Evolutionary conservation across 2,888 invertebrate genomes (phyloP).

Genomic region (Meta bourneti): DNA sequence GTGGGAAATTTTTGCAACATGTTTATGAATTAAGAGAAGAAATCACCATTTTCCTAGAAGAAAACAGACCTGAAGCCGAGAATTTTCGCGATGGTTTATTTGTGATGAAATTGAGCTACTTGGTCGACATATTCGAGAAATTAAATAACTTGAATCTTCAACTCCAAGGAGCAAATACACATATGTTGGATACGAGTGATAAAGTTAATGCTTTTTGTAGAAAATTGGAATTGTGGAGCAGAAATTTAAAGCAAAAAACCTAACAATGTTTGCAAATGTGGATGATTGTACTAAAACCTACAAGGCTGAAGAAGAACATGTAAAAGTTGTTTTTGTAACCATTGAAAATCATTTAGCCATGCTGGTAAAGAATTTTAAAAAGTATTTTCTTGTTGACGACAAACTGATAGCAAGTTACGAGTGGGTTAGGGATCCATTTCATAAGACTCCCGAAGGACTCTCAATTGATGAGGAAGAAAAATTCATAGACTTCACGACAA

Average conservation of each 20-base stretch:
- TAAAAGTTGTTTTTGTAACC: no score
- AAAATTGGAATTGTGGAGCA: conserved; percentile 45
- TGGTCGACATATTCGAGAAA: conserved; percentile 58
- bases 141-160: conserved; percentile 37
- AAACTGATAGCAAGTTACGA: conserved; percentile 68
- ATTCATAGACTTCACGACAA: no score
- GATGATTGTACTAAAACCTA: no score
- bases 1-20: no score
- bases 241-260: conserved; percentile 40
- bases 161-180: conserved; percentile 19
- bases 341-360: no score
- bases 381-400: conserved; percentile 59
- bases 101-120: conserved; percentile 52
- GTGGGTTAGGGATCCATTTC: conserved; percentile 65
- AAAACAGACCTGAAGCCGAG: conserved; percentile 24
- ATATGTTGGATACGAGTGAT: neutral
- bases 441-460: conserved; percentile 59
- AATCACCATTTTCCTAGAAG: no score
- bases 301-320: no score
- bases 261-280: neutral
- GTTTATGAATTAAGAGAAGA: no score
- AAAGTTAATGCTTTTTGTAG: conserved; percentile 47
- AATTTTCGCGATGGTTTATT: conserved; percentile 49
- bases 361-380: no score
- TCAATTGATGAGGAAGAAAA: neutral